Conservation (phyloP, 2,888 invertebrate species). For the Pterobdella sp. region DNA sequence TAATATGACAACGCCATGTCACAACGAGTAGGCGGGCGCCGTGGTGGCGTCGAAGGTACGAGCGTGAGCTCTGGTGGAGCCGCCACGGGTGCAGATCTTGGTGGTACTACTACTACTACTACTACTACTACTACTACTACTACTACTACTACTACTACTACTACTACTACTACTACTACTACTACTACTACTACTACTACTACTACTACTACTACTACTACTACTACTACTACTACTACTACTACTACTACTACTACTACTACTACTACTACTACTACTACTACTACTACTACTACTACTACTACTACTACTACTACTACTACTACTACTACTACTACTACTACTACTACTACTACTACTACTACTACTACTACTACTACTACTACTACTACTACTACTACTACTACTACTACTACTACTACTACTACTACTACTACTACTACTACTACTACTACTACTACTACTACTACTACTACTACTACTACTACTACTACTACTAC, state of each 20-base stretch:
- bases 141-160: constrained; percentile 25
- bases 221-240: constrained; percentile 22
- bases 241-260: constrained; percentile 18
- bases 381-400: constrained; percentile 20
- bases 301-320: constrained; percentile 18
- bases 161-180: constrained; percentile 25
- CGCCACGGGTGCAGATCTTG: no score
- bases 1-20: no score
- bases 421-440: constrained; percentile 20
- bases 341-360: constrained; percentile 18
- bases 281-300: constrained; percentile 26
- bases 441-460: constrained; percentile 21
- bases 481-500: constrained; percentile 19
- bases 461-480: constrained; percentile 20
- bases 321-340: constrained; percentile 21
- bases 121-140: constrained; percentile 26
- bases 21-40: no score
- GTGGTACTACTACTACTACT: constrained; percentile 13
- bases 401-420: constrained; percentile 18
- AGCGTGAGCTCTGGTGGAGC: no score
- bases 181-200: constrained; percentile 25
- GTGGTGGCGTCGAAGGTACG: no score
- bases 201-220: constrained; percentile 25
- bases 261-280: constrained; percentile 24
- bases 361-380: constrained; percentile 20